phyloP scores from a whole-genome alignment of 2,797 vertebrate species.

The Chiroxiphia lanceolata region DNA sequence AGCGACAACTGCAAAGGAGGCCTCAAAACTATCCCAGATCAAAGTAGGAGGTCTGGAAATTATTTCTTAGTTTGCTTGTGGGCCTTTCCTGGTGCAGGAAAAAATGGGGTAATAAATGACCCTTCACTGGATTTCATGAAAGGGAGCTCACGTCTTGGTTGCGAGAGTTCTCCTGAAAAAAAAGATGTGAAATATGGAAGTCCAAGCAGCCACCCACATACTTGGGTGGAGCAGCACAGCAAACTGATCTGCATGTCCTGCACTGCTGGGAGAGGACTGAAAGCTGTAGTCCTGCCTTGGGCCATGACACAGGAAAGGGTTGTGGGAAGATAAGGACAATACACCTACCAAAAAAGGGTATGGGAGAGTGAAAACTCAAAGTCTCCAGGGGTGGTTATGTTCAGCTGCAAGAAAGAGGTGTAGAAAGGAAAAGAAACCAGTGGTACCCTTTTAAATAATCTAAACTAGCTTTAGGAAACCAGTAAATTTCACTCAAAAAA shows the following conservation, averaged over 20 bases:
- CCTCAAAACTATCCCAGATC: neutral
- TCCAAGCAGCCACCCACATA: neutral
- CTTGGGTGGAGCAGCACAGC: neutral
- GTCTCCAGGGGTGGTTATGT: neutral
- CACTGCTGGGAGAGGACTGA: neutral
- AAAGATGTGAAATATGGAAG: neutral
- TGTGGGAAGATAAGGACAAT: neutral
- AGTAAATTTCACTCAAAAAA: neutral
- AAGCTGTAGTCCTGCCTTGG: neutral
- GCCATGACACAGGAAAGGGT: neutral
- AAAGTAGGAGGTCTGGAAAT: neutral
- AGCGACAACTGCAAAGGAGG: accelerated
- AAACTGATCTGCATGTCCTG: neutral
- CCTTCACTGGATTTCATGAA: neutral
- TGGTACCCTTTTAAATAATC: neutral
- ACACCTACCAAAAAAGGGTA: neutral
- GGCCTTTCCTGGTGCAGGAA: neutral
- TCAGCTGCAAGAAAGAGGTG: neutral
- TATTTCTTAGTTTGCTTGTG: neutral
- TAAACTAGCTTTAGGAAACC: neutral
- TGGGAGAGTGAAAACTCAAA: neutral
- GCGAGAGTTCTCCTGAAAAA: neutral
- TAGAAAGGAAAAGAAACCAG: neutral
- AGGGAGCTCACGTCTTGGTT: neutral
- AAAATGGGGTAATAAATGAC: neutral